Base-by-base conservation (phyloP, 2,797 vertebrate genomes). In the Enteromius trimaculatus region DNA sequence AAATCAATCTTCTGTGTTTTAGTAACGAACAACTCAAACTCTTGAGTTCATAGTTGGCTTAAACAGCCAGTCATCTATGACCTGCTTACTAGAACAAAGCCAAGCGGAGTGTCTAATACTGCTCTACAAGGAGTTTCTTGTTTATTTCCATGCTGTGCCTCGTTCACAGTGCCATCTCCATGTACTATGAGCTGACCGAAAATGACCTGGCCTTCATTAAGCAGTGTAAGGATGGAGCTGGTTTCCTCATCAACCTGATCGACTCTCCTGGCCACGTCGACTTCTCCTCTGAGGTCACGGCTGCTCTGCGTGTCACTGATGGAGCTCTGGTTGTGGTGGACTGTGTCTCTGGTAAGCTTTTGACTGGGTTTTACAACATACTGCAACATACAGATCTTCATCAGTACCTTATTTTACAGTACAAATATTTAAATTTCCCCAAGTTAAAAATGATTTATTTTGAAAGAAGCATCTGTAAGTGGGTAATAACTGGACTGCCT, bases 211-310 rank as follows among this genome's bases (percentile, higher is more conserved):
- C 97, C 69, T 98, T 98, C 92, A 98, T 99, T 88, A 98, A 98
- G 94, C 97, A 98, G 85, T 90, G 92, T 88, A 98, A 95, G 85
- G 97, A 99, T 81, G 97, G 98, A 0, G 65, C 88, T 1, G 97
- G 97, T 51, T 99, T 99, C 87, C 93, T 99, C 85, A 99, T 99
- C 91, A 99, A 99, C 90, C 91, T 99, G 88, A 99, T 99, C 0
- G 97, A 99, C 81, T 99, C 97, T 9, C 98, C 97, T 0, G 98
- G 97, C 2, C 98, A 99, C 0, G 97, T 99, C 2, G 97, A 99
- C 89, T 99, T 99, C 90, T 99, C 97, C 17, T 99, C 97, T 0
- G 98, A 98, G 91, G 98, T 99, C 82, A 99, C 97, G 0, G 97
- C 98, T 2, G 98, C 98, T 34, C 95, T 99, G 60, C 96, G 97